Conservation (phyloP, 2,113 vertebrate genomes). For the Camelus bactrianus region DNA sequence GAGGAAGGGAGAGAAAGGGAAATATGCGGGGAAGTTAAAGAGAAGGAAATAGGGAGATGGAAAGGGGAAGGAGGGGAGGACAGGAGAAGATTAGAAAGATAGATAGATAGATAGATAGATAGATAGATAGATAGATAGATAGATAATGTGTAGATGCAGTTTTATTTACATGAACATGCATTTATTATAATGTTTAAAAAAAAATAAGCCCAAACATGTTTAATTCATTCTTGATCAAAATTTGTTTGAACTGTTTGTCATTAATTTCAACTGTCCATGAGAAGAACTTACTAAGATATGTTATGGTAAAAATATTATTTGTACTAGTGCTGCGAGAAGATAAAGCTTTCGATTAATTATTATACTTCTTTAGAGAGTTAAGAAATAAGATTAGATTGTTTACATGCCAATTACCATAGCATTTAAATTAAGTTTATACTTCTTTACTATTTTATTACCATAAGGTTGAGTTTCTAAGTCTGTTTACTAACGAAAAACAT, state of each 20-base stretch:
- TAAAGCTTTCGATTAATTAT: neutral
- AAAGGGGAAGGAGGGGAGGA: neutral
- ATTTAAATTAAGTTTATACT: neutral
- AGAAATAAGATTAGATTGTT: neutral
- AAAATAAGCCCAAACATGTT: neutral
- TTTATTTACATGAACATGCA: neutral
- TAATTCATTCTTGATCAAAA: neutral
- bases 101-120: neutral
- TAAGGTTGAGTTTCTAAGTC: neutral
- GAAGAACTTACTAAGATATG: neutral
- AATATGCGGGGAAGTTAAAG: neutral
- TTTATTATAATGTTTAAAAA: neutral
- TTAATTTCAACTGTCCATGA: neutral
- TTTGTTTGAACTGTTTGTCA: neutral
- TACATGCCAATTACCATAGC: neutral
- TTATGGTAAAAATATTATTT: neutral
- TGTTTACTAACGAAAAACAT: neutral
- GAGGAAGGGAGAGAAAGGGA: neutral
- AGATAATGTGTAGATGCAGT: neutral
- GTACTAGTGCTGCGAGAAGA: neutral
- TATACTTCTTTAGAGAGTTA: constrained; percentile 1
- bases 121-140: neutral
- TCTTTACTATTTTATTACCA: constrained; percentile 16
- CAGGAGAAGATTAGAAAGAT: neutral
- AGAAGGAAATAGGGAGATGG: neutral